These are phyloP conservation scores for Cyphomyrus plagiostoma DNA, from an alignment of 2,113 vertebrate species.

Conservation along the genomic window DNA sequence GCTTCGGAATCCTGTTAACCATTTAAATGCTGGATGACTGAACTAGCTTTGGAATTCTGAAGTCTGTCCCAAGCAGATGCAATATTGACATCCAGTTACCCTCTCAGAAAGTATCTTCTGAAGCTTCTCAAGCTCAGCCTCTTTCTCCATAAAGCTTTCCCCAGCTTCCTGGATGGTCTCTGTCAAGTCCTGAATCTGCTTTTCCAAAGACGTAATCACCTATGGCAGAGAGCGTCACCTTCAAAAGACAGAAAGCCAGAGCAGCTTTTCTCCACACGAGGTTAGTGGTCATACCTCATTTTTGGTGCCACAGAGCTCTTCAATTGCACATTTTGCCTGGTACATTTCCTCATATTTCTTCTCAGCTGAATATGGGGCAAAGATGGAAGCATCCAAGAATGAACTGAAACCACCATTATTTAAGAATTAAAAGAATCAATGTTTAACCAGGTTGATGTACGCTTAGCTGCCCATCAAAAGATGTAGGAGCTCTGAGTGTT, in stretches of 20 bases:
- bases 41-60: background rate
- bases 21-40: background rate
- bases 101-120: conserved; percentile 40
- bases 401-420: background rate
- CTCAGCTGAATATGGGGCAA: conserved; percentile 20
- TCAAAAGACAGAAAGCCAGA: background rate
- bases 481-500: background rate
- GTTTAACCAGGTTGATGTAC: background rate
- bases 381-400: background rate
- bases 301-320: conserved; percentile 66
- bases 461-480: background rate
- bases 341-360: conserved; percentile 39
- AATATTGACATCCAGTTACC: conserved; percentile 35
- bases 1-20: background rate
- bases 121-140: conserved; percentile 42
- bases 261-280: background rate
- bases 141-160: conserved; percentile 56
- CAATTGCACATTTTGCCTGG: conserved; percentile 53
- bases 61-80: background rate
- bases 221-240: conserved; percentile 29
- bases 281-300: conserved; percentile 64
- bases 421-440: background rate
- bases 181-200: conserved; percentile 61
- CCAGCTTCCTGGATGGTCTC: conserved; percentile 55
- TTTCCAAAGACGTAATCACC: conserved; percentile 69